These are phyloP conservation scores for Gorsachius magnificus DNA, from an alignment of 2,797 vertebrate species.

Conservation along the genomic window DNA sequence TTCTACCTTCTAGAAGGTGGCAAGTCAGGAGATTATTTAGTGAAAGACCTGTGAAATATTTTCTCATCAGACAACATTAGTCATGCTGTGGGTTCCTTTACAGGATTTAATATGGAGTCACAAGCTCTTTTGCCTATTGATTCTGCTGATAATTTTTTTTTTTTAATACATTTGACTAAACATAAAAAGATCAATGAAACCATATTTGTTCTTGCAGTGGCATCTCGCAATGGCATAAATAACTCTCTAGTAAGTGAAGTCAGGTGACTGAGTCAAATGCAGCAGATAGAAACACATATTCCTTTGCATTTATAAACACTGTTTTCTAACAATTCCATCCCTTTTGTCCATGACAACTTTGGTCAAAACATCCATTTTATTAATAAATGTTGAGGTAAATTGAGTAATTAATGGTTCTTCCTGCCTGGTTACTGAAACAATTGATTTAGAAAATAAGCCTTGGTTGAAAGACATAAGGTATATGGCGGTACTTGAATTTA, in stretches of 20 bases:
- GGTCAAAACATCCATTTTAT: constrained; percentile 8
- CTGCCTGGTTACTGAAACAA: constrained; percentile 11
- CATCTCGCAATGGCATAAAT: not conserved
- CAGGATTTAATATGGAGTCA: not conserved
- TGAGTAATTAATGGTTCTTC: constrained; percentile 22
- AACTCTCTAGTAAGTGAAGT: not conserved
- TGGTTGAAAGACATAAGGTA: constrained; percentile 27
- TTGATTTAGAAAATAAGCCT: constrained; percentile 38
- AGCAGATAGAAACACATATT: not conserved
- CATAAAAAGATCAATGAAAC: not conserved
- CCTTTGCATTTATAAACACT: not conserved
- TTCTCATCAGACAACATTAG: not conserved
- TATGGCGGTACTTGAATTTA: constrained; percentile 3
- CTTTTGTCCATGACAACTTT: not conserved
- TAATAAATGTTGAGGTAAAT: constrained; percentile 53
- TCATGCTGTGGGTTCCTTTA: not conserved
- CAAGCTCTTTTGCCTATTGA: not conserved
- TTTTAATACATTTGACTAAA: not conserved
- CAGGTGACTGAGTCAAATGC: not conserved
- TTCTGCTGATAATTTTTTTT: not conserved
- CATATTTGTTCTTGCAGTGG: not conserved
- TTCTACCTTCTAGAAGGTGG: not conserved
- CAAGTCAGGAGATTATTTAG: not conserved
- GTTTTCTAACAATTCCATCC: not conserved
- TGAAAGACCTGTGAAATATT: not conserved